These are phyloP conservation scores for Pyrrhia umbra DNA, from an alignment of 2,888 invertebrate genomes.

Conservation along the genomic window DNA sequence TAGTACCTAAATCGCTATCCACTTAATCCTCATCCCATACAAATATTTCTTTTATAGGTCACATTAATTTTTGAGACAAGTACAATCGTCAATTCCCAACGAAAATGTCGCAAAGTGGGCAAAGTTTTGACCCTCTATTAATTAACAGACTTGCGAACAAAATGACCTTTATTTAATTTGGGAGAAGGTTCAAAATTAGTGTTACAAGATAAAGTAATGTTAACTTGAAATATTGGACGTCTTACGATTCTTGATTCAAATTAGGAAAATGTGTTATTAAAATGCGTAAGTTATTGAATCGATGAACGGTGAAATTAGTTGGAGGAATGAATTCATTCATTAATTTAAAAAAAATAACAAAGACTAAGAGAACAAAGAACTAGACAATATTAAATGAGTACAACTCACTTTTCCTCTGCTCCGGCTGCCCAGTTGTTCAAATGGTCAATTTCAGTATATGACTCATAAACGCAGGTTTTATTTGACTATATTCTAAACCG, in stretches of 20 bases:
- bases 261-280: not conserved
- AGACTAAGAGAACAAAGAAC: no score
- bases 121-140: conserved; percentile 57
- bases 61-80: conserved; percentile 68
- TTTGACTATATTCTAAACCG: no score
- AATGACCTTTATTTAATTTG: conserved; percentile 44
- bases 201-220: conserved; percentile 12
- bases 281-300: conserved; percentile 1
- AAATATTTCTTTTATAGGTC: conserved; percentile 54
- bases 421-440: no score
- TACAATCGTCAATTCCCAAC: conserved; percentile 55
- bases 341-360: not conserved
- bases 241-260: conserved; percentile 13
- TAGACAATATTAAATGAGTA: no score
- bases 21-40: conserved; percentile 35
- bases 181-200: conserved; percentile 44
- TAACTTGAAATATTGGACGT: conserved; percentile 28
- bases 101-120: conserved; percentile 55
- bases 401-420: no score
- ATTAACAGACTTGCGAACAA: conserved; percentile 37
- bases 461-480: no score
- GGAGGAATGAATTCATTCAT: not conserved
- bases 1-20: conserved; percentile 25
- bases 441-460: no score
- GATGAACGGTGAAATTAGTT: not conserved